Base-by-base conservation (phyloP, 2,113 vertebrate species). In the Cyphomyrus plagiostoma region DNA sequence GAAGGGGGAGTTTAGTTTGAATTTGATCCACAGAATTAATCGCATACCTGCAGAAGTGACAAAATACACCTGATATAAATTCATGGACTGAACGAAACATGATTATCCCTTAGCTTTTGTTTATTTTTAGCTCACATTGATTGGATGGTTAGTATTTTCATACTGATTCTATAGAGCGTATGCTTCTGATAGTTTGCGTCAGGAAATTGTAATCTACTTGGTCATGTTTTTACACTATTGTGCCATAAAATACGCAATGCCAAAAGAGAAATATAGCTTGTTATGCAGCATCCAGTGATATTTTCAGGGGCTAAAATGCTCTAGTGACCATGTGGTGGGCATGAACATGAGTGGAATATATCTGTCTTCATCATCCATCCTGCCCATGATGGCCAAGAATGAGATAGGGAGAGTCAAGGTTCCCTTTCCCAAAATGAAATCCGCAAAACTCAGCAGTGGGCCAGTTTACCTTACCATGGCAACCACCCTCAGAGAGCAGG, bases 1-100 rank as follows among this genome's bases (percentile, higher is more conserved):
- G 89, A 62, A 62, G 53, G 52, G n/a, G 62, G 62, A 30, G 62
- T 70, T 35, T 62, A 53, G 80, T 39, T 85, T 84, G 82, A 53
- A 89, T 62, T 89, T 89, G 46, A 89, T 58, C 80, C 45, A 53
- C 50, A 62, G 53, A 80, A 89, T 89, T 84, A 89, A 89, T 89
- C 89, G 62, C 50, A 56, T 50, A 62, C 50, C 30, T 84, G 45
- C 49, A 26, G 8, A 58, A 3, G 23, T 19, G 53, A 39, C 35
- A 88, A 35, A 85, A 10, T 21, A 74, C 39, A 46, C n/a, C 53
- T 45, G 23, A 45, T 62, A 84, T 85, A 77, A 62, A 89, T 89
- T 89, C 48, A 62, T 85, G 58, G 42, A 45, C 74, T 48, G 80
- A 82, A 39, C 4, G 52, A 53, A 35, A 53, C 39, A 42, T 85